These are phyloP conservation scores for Smithornis capensis DNA, from an alignment of 2,113 vertebrate genomes.

Conservation along the genomic window DNA sequence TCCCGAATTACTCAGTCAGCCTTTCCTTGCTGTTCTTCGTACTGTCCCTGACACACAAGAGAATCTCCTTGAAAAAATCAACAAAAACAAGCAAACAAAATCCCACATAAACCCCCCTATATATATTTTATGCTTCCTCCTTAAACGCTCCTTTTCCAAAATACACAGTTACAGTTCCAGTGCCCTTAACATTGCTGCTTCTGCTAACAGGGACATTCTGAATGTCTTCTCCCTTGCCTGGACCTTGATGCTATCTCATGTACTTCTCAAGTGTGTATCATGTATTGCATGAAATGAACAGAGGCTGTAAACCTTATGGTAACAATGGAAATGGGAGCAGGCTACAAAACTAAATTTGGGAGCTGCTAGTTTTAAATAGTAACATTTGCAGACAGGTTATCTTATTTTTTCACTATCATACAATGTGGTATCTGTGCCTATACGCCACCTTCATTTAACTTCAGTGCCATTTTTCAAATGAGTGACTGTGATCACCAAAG, in stretches of 20 bases:
- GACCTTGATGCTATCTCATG: accelerated
- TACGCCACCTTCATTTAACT: neutral
- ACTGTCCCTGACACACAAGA: neutral
- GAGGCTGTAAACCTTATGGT: neutral
- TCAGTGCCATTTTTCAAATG: neutral
- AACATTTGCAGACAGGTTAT: neutral
- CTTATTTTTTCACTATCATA: neutral
- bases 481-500: neutral
- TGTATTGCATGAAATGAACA: neutral
- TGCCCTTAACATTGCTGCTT: neutral
- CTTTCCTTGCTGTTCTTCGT: neutral
- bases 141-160: neutral
- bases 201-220: neutral
- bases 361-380: neutral
- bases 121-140: neutral
- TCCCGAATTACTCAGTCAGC: neutral
- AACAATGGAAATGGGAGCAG: accelerated
- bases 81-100: neutral
- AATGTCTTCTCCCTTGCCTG: neutral
- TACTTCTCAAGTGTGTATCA: neutral
- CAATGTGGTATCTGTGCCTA: neutral
- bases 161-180: too few species aligned
- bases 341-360: neutral
- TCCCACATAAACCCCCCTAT: neutral
- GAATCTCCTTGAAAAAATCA: neutral